Conservation (phyloP, 2,888 invertebrate species). For the Phaedon cochleariae region DNA sequence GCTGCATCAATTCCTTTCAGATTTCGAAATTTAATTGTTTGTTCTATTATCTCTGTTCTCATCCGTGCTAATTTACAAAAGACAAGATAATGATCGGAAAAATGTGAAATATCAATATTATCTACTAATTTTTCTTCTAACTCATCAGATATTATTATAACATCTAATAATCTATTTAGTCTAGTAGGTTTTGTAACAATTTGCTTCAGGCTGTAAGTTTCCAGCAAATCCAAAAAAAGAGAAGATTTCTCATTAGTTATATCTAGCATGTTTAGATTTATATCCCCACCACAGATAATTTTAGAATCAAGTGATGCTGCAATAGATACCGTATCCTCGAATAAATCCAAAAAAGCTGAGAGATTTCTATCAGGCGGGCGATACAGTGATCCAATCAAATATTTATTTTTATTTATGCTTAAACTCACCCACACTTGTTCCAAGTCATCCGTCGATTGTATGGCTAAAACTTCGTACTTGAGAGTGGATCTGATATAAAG, state of each 20-base stretch:
- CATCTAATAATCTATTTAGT: neutral
- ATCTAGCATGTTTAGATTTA: neutral
- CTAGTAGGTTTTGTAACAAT: neutral
- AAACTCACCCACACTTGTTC: too few species aligned
- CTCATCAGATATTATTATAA: neutral
- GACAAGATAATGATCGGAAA: neutral
- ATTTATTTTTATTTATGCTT: neutral
- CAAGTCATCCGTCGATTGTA: too few species aligned
- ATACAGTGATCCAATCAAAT: neutral
- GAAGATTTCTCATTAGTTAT: neutral
- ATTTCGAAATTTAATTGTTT: neutral
- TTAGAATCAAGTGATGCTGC: neutral
- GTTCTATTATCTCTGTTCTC: neutral
- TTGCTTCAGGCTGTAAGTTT: neutral
- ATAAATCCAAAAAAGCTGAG: neutral
- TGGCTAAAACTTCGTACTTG: too few species aligned
- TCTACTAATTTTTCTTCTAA: neutral
- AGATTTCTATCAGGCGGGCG: neutral
- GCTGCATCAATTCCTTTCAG: neutral
- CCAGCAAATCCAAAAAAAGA: neutral
- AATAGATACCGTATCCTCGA: neutral
- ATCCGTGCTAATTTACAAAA: neutral
- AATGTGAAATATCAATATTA: neutral
- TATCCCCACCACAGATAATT: neutral
- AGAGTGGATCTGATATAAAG: too few species aligned